Base-by-base conservation (phyloP, 2,797 vertebrate genomes). In the Menidia menidia region DNA sequence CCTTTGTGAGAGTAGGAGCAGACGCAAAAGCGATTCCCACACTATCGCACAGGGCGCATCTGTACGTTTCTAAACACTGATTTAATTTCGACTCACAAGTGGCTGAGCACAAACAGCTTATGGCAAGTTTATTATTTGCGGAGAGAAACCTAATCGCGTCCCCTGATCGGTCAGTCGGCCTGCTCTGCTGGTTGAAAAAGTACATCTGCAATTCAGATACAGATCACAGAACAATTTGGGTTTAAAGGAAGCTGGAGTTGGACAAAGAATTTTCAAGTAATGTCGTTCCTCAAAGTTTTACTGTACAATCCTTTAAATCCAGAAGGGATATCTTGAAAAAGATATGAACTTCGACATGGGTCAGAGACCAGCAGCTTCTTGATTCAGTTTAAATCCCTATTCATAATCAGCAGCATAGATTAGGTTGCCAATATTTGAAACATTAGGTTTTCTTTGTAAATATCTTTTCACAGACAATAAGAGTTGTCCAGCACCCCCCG, bases 401-500 rank as follows among this genome's bases (percentile, higher is more conserved):
- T 43, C 6, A 63, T 50, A 61, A 4, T 18, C 2, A 8, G 13
- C 30, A 15, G 6, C 18, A 11, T 8, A 15, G 25, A 19, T 0
- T 1, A 15, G 33, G 7, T 53, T 25, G 53, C 61, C 14, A 25
- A 25, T 25, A 25, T 25, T 25, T n/a, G n/a, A 14, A 15, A 63
- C 32, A 25, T 64, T 42, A 13, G 4, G 13, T 62, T 39, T 64
- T 47, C 51, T 42, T 50, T 15, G 14, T 56, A 55, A 57, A 58
- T 64, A 3, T 5, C 45, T 69, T 71, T 66, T 61, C 69, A 60
- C n/a, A 64, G 66, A 68, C 50, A 55, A 8, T 18, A 45, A 45
- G 32, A 70, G 63, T 71, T 70, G 54, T 58, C 31, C 55, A 66
- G 57, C 61, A 30, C 72, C 77, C 68, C 52, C 50, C n/a, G 41